These are phyloP conservation scores for Tetanocera ferruginea DNA, from an alignment of 2,888 invertebrate genomes.

Conservation along the genomic window DNA sequence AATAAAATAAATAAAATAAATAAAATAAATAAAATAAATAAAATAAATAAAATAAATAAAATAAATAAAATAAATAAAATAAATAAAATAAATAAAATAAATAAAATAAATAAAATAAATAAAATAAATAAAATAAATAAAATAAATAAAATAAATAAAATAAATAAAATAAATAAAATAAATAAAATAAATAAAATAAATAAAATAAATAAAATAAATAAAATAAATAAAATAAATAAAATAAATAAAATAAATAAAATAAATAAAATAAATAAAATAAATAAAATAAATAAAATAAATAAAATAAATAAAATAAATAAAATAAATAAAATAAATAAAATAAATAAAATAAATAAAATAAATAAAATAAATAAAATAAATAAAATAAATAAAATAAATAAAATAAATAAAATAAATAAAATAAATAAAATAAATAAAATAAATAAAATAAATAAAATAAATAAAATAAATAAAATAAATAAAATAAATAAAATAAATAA, in stretches of 20 bases:
- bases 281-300: too few relatives aligned
- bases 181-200: neutral
- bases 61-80: neutral
- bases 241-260: neutral
- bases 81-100: neutral
- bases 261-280: too few relatives aligned
- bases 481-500: too few relatives aligned
- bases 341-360: too few relatives aligned
- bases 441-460: too few relatives aligned
- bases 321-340: too few relatives aligned
- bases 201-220: neutral
- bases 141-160: neutral
- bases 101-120: neutral
- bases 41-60: neutral
- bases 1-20: neutral
- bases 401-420: too few relatives aligned
- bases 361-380: too few relatives aligned
- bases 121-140: neutral
- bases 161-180: neutral
- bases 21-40: neutral
- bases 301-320: too few relatives aligned
- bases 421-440: too few relatives aligned
- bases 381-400: too few relatives aligned
- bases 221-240: neutral
- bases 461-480: too few relatives aligned